Percentiles rank a stretch among this genome's conserved stretches.
These are phyloP conservation scores for Gari tellinella DNA, from an alignment of 2,888 invertebrate genomes.

Conservation along the genomic window DNA sequence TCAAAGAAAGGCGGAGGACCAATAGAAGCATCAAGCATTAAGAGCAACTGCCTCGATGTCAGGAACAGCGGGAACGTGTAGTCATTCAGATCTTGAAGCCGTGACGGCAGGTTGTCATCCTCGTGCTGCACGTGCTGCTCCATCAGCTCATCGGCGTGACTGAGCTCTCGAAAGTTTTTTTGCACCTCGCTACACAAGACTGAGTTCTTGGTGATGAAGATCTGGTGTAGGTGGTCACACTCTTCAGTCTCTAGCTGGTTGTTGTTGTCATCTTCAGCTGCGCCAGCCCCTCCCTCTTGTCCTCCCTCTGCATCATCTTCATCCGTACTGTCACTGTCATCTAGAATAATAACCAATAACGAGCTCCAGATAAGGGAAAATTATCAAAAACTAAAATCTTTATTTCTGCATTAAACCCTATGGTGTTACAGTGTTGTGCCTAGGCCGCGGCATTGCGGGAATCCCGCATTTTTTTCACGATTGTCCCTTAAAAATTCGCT, in stretches of 20 bases:
- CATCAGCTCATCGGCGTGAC: constrained; percentile 67
- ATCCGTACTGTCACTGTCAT: too few species aligned
- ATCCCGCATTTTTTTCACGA: too few species aligned
- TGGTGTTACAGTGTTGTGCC: too few species aligned
- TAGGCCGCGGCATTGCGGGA: too few species aligned
- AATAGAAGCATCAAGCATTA: constrained; percentile 78
- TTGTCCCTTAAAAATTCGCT: too few species aligned
- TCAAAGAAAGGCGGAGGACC: constrained; percentile 73
- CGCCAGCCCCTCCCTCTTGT: constrained; percentile 23
- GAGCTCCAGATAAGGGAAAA: too few species aligned
- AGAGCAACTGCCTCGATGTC: constrained; percentile 74
- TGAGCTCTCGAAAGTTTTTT: constrained; percentile 77
- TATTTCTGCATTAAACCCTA: too few species aligned
- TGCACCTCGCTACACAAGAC: constrained; percentile 78
- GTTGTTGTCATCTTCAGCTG: constrained; percentile 3
- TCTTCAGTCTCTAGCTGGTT: constrained; percentile 1
- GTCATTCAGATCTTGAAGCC: constrained; percentile 49
- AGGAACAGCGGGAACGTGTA: constrained; percentile 74
- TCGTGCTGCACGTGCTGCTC: constrained; percentile 55
- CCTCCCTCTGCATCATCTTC: constrained; percentile 1
- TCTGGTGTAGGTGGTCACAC: constrained; percentile 55
- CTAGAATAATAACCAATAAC: too few species aligned
- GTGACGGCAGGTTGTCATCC: constrained; percentile 54
- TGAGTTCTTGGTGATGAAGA: constrained; percentile 63
- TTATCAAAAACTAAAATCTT: too few species aligned